Evolutionary conservation across 2,113 vertebrate species (phyloP).

Genomic region (Empidonax traillii): DNA sequence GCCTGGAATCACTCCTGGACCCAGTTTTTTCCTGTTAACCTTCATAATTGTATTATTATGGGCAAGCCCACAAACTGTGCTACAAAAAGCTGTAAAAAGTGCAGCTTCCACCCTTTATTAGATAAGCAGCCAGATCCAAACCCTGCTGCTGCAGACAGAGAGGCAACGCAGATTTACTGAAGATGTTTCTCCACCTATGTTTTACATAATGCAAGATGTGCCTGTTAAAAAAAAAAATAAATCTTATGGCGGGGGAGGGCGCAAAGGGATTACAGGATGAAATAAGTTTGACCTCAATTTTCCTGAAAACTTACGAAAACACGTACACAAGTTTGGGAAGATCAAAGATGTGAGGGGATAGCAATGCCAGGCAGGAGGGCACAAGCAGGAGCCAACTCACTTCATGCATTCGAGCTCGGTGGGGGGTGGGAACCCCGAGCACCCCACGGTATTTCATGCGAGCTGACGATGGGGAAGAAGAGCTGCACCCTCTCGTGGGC

Average conservation of each 20-base stretch:
- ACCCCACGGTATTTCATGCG: rapidly evolving
- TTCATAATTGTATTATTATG: constrained; percentile 87
- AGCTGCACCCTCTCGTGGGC: constrained; percentile 32
- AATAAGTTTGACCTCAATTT: constrained; percentile 72
- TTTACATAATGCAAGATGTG: constrained; percentile 31
- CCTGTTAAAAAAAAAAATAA: not conserved
- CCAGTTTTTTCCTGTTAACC: constrained; percentile 92
- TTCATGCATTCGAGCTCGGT: rapidly evolving
- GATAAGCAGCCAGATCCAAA: constrained; percentile 70
- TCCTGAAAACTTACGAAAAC: constrained; percentile 37
- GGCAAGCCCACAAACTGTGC: constrained; percentile 75
- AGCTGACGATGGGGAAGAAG: not conserved
- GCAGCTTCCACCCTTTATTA: constrained; percentile 71
- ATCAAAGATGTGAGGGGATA: not conserved
- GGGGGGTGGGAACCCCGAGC: not conserved
- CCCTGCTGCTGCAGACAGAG: constrained; percentile 44
- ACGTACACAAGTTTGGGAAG: not conserved
- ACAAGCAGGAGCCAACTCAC: not conserved
- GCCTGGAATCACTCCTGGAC: constrained; percentile 84
- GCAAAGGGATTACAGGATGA: constrained; percentile 38
- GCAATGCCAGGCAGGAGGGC: not conserved
- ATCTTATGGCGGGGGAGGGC: not conserved
- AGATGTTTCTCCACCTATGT: constrained; percentile 46
- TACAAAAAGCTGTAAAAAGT: constrained; percentile 72
- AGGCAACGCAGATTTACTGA: constrained; percentile 4